phyloP scores from a whole-genome alignment of 1,140 invertebrate genomes.

The Pseudomyrmex concolor region DNA sequence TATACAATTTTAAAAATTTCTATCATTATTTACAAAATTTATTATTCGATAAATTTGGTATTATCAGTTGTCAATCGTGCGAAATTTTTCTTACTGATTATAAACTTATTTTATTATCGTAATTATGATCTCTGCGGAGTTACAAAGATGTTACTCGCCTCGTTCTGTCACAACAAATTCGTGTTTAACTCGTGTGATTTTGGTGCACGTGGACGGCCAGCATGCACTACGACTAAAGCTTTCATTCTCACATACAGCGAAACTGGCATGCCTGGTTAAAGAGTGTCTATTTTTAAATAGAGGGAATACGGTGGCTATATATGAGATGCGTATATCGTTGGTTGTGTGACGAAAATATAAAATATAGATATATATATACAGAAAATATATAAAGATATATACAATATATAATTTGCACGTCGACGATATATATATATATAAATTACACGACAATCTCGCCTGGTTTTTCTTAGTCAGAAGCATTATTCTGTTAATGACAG shows the following conservation, averaged over 20 bases:
- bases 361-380: conserved; percentile 17
- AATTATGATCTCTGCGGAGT: background rate
- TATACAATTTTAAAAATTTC: no score
- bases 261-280: conserved; percentile 64
- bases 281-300: conserved; percentile 33
- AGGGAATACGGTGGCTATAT: conserved; percentile 24
- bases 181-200: conserved; percentile 55
- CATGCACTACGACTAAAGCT: conserved; percentile 73
- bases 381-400: conserved; percentile 28
- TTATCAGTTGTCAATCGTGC: no score
- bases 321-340: conserved; percentile 56
- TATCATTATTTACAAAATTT: background rate
- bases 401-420: conserved; percentile 43
- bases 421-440: conserved; percentile 34
- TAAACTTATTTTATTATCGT: background rate
- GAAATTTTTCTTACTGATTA: background rate
- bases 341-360: conserved; percentile 19
- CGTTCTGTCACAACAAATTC: conserved; percentile 26
- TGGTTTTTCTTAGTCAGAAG: conserved; percentile 53
- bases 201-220: conserved; percentile 49
- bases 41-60: background rate
- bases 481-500: conserved; percentile 55
- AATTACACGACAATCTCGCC: conserved; percentile 33
- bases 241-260: conserved; percentile 65
- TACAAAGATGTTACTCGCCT: background rate